Evolutionary conservation across 2,797 vertebrate genomes (phyloP), one percentile per base, ranked within the genome.

Genomic region (Microcaecilia unicolor): DNA sequence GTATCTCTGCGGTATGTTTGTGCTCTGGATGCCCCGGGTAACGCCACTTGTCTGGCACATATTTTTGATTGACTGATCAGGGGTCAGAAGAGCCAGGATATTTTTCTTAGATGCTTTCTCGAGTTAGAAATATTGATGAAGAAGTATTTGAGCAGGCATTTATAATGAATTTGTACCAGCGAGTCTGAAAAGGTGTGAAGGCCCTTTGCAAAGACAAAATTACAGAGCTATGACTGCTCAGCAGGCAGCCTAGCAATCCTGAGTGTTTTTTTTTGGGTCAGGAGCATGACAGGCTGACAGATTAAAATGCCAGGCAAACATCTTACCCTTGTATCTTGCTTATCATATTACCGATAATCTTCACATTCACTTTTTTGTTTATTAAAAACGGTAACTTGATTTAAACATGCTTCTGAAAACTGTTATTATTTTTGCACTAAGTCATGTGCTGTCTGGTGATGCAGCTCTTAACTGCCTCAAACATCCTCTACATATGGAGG

Each of bases 281-380:
- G 9, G 22, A 42, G 34, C 44, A 32, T 40, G 46, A 45, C 15
- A 49, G 29, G 31, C 19, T 49, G 51, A 45, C 43, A 57, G 67
- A 65, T 61, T 59, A 66, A 22, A 44, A 10, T 41, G 58, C 62
- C 51, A 62, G 10, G 34, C 6, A 1, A 0, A 31, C 4, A 14
- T 28, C 41, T 53, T 31, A 18, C 36, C 14, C 25, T 43, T 40
- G 22, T 43, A 38, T 0, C 0, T 28, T n/a, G n/a, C n/a, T n/a
- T n/a, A n/a, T n/a, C n/a, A n/a, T n/a, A n/a, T n/a, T n/a, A n/a
- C n/a, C n/a, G n/a, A n/a, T n/a, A n/a, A n/a, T n/a, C n/a, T n/a
- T n/a, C n/a, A n/a, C n/a, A n/a, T n/a, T n/a, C n/a, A n/a, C n/a
- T n/a, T n/a, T n/a, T n/a, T n/a, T n/a, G n/a, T n/a, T n/a, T n/a